These are phyloP conservation scores for Tetragnatha versicolor DNA, from an alignment of 1,140 invertebrate species.

Conservation along the genomic window DNA sequence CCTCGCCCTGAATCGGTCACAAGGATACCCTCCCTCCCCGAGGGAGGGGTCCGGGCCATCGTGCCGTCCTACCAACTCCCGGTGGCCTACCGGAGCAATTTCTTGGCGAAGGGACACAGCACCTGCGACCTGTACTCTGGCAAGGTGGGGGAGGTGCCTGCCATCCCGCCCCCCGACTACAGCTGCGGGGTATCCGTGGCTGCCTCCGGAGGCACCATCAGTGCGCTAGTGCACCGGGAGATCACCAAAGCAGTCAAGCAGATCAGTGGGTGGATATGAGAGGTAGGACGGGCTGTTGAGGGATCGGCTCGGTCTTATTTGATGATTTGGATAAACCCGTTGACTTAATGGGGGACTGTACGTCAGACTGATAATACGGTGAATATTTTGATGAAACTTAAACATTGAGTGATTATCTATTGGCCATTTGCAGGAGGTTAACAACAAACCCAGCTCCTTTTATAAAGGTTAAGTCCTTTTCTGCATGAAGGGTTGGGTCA, in stretches of 20 bases:
- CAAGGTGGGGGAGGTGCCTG: slow-evolving; percentile 9
- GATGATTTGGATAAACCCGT: no score
- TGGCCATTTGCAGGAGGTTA: no score
- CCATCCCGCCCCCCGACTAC: slow-evolving; percentile 52
- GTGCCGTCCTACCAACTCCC: slow-evolving; percentile 55
- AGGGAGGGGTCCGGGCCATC: not conserved
- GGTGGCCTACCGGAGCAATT: slow-evolving; percentile 56
- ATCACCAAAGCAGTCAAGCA: slow-evolving; percentile 57
- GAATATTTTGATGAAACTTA: no score
- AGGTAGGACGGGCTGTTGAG: no score
- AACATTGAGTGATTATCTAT: no score
- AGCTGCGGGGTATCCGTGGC: slow-evolving; percentile 13
- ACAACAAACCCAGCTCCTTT: no score
- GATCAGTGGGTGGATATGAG: slow-evolving; percentile 57
- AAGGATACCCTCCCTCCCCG: not conserved
- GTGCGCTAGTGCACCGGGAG: slow-evolving; percentile 57
- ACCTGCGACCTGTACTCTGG: slow-evolving; percentile 57
- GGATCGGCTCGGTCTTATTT: no score
- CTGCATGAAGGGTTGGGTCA: no score
- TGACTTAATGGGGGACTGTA: no score
- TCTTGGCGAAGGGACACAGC: slow-evolving; percentile 55
- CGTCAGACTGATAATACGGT: no score
- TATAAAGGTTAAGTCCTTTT: no score
- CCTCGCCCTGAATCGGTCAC: not conserved
- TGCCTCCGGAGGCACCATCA: slow-evolving; percentile 34